These are phyloP conservation scores for Seriola aureovittata DNA, from an alignment of 2,113 vertebrate species.

Conservation along the genomic window DNA sequence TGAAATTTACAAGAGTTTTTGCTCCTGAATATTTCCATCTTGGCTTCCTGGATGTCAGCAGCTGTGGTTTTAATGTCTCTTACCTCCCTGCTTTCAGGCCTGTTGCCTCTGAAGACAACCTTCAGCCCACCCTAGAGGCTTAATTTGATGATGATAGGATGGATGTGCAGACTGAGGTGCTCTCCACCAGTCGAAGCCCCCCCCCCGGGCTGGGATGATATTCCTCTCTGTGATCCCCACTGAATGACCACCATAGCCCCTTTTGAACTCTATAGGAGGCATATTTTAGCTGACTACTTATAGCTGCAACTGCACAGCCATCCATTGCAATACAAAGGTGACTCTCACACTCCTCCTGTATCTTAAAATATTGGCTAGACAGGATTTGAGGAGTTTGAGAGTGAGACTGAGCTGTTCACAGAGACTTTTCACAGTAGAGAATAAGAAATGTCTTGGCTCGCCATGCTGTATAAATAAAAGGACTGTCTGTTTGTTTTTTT, in stretches of 20 bases:
- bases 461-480: background rate
- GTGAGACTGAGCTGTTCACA: background rate
- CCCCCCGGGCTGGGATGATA: constrained; percentile 10
- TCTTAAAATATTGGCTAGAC: constrained; percentile 14
- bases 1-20: constrained; percentile 14
- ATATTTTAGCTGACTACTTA: background rate
- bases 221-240: constrained; percentile 10
- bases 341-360: constrained; percentile 3
- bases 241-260: constrained; percentile 23
- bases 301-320: constrained; percentile 7
- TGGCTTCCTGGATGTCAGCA: constrained; percentile 36
- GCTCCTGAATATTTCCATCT: constrained; percentile 31
- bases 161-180: constrained; percentile 40
- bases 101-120: constrained; percentile 38
- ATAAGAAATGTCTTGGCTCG: background rate
- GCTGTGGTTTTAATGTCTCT: constrained; percentile 33
- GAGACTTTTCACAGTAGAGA: background rate
- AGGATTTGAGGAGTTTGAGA: constrained; percentile 9
- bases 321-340: constrained; percentile 4
- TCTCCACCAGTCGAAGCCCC: constrained; percentile 30
- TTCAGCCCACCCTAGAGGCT: constrained; percentile 45
- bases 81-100: constrained; percentile 46
- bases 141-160: constrained; percentile 67
- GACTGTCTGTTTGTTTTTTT: background rate
- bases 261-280: constrained; percentile 11